Base-by-base conservation (phyloP, 2,888 invertebrate genomes). In the Anticlea derivata region DNA sequence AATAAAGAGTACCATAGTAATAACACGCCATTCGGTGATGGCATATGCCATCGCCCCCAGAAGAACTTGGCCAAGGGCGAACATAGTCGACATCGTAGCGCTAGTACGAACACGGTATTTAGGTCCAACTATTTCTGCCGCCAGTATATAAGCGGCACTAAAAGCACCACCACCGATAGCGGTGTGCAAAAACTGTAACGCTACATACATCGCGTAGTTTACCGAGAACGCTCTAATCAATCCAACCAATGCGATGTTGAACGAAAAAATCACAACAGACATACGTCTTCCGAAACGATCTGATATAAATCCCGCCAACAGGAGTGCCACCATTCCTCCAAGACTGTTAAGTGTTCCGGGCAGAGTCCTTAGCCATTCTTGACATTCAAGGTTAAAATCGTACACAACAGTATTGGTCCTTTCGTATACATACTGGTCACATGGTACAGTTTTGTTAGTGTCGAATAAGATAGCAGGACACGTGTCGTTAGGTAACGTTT, bases 101-200 rank as follows among this genome's bases (percentile, higher is more conserved):
- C 95, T 94, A 8, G 93, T 94, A 30, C 95, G 80, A 1, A 96
- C 95, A 24, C 96, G 92, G 46, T 93, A 93, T 59, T 92, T 92
- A 11, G 95, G 94, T 0, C 95, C 95, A 7, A 96, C 95, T 63
- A 96, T 83, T 84, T 97, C 96, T 61, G 96, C 92, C 22, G 93
- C 95, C 91, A 86, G 55, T 78, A 92, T 85, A 55, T 89, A 89
- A n/a, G 76, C 79, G 7, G 88, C 87, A 53, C 87, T 88, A 45
- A 78, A 89, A 7, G 81, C 67, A 10, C 88, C 89, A 1, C 87
- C 88, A 20, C 88, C 88, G 24, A 87, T 68, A n/a, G 86, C 84
- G 3, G 81, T 80, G 51, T 87, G 85, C 54, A 86, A 63, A 57
- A 87, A 83, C 52, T 89, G 87, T 26, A 87, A 60, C 7, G 80